These are phyloP conservation scores for Calycopis cecrops DNA, from an alignment of 1,140 invertebrate genomes.

Conservation along the genomic window DNA sequence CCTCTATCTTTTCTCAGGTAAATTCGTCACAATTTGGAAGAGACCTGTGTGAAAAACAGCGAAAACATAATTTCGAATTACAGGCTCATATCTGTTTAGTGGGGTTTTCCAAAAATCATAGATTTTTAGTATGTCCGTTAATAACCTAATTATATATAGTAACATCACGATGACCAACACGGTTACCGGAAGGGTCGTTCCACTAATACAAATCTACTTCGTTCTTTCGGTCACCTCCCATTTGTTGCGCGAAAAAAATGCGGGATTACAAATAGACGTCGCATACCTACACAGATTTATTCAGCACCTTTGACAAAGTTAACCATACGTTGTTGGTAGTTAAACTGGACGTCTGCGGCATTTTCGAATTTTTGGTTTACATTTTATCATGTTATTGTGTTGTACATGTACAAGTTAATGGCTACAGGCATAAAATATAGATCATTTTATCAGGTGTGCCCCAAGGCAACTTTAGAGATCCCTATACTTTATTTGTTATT, in stretches of 20 bases:
- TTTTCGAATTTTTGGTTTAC: background rate
- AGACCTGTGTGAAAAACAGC: constrained; percentile 18
- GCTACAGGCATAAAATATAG: no score
- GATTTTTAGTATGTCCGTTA: no score
- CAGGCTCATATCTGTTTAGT: no score
- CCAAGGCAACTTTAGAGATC: no score
- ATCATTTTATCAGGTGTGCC: no score
- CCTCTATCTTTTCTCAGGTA: constrained; percentile 13
- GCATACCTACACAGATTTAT: background rate
- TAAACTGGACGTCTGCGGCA: background rate
- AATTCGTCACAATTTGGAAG: constrained; percentile 21
- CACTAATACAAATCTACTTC: background rate
- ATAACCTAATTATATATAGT: no score
- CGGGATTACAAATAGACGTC: background rate
- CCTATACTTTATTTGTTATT: no score
- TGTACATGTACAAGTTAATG: no score
- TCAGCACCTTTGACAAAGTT: background rate
- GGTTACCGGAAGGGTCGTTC: background rate
- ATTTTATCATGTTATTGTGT: no score
- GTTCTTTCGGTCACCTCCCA: background rate
- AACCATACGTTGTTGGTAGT: background rate
- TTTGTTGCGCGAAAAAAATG: background rate
- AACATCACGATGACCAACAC: background rate
- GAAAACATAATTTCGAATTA: background rate
- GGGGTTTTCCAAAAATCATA: no score